phyloP scores from a whole-genome alignment of 1,140 invertebrate species.

The Prorops nasuta region DNA sequence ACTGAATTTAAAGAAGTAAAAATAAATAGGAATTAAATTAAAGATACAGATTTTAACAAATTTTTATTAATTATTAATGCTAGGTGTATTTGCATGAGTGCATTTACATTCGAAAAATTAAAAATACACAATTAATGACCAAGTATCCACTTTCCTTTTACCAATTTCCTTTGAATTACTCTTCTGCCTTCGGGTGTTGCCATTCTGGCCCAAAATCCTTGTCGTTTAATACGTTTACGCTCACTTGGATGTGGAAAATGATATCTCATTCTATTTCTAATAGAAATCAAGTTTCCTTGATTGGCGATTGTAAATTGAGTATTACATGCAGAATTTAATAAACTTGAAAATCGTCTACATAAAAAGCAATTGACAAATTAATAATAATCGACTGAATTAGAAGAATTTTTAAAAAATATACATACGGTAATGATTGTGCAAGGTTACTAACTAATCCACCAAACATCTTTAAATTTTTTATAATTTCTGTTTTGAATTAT shows the following conservation, averaged over 20 bases:
- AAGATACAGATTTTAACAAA: background rate
- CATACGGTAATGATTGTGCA: slow-evolving; percentile 18
- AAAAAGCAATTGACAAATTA: background rate
- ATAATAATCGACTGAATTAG: background rate
- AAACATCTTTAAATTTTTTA: too few species aligned
- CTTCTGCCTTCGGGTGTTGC: slow-evolving; percentile 65
- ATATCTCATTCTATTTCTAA: slow-evolving; percentile 58
- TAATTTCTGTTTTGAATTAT: too few species aligned
- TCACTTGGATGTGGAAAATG: slow-evolving; percentile 75
- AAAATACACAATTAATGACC: slow-evolving; percentile 60
- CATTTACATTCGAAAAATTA: background rate
- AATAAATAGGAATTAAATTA: slow-evolving; percentile 3
- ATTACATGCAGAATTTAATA: background rate
- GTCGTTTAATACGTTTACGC: slow-evolving; percentile 65
- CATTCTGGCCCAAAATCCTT: slow-evolving; percentile 70
- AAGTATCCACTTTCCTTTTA: slow-evolving; percentile 70
- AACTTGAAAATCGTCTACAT: background rate
- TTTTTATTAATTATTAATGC: background rate
- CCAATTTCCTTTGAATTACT: slow-evolving; percentile 71
- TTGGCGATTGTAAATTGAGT: background rate
- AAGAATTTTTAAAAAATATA: background rate
- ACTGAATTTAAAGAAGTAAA: background rate
- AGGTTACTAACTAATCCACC: slow-evolving; percentile 10
- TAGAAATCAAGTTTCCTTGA: slow-evolving; percentile 30
- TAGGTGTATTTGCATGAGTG: background rate